These are phyloP conservation scores for Scopus umbretta DNA, from an alignment of 2,113 vertebrate species.

Conservation along the genomic window DNA sequence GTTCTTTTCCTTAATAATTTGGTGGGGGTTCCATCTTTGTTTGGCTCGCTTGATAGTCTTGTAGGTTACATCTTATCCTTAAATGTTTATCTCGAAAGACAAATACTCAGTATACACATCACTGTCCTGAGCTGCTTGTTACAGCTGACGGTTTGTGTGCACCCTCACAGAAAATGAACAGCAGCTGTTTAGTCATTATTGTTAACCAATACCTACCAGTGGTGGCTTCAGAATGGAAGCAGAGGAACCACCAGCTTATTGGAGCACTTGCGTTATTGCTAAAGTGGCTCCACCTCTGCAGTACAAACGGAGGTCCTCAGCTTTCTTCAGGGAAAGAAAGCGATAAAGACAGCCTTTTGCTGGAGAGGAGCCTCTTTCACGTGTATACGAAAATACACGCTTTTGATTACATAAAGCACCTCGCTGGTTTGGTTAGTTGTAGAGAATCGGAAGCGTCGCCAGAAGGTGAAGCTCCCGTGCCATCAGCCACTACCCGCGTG, in stretches of 20 bases:
- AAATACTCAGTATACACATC: not conserved
- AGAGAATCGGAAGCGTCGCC: not conserved
- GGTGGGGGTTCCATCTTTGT: not conserved
- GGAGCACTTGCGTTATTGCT: not conserved
- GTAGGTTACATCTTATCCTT: not conserved
- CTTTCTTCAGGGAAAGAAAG: not conserved
- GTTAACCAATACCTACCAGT: not conserved
- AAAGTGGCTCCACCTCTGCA: not conserved
- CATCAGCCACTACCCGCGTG: not conserved
- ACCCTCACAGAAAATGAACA: not conserved
- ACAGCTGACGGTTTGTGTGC: not conserved
- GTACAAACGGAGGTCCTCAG: not conserved
- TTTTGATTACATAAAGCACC: not conserved
- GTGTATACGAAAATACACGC: rapidly evolving
- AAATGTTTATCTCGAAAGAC: not conserved
- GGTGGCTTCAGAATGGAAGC: not conserved
- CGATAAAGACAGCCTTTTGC: not conserved
- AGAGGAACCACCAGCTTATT: not conserved
- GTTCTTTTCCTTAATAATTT: too few species aligned
- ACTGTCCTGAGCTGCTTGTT: not conserved
- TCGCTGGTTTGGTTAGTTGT: not conserved
- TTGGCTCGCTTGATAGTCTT: not conserved
- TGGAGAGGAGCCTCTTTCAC: not conserved
- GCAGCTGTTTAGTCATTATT: not conserved
- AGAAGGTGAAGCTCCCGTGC: not conserved